phyloP scores from a whole-genome alignment of 2,113 vertebrate genomes.

The Poeciliopsis occidentalis region DNA sequence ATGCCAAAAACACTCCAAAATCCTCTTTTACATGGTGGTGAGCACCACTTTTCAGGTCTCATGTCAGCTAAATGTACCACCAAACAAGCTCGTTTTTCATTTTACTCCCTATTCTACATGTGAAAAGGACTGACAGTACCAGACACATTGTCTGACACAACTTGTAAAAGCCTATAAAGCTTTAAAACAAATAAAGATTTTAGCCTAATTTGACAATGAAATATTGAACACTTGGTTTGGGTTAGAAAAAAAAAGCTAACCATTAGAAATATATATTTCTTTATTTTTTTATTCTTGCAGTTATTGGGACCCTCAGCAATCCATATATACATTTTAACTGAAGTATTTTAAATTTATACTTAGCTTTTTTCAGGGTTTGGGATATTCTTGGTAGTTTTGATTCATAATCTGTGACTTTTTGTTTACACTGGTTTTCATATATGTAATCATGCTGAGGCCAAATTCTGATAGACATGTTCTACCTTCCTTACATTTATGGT shows the following conservation, averaged over 20 bases:
- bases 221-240: neutral
- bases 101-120: neutral
- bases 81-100: constrained; percentile 8
- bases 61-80: constrained; percentile 6
- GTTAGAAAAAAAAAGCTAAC: neutral
- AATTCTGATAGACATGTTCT: neutral
- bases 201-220: neutral
- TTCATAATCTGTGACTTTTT: neutral
- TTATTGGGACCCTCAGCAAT: neutral
- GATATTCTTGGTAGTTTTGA: neutral
- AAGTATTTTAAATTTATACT: neutral
- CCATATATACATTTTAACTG: neutral
- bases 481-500: too few species aligned
- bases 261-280: neutral
- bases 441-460: neutral
- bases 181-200: neutral
- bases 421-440: neutral
- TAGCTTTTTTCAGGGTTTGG: neutral
- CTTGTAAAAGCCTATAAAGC: neutral
- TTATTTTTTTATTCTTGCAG: neutral
- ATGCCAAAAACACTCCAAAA: constrained; percentile 43
- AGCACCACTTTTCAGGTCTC: constrained; percentile 30
- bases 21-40: constrained; percentile 40
- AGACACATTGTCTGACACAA: neutral
- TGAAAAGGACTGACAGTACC: neutral